phyloP scores from a whole-genome alignment of 1,140 invertebrate species.

The Lanistes nyassanus region DNA sequence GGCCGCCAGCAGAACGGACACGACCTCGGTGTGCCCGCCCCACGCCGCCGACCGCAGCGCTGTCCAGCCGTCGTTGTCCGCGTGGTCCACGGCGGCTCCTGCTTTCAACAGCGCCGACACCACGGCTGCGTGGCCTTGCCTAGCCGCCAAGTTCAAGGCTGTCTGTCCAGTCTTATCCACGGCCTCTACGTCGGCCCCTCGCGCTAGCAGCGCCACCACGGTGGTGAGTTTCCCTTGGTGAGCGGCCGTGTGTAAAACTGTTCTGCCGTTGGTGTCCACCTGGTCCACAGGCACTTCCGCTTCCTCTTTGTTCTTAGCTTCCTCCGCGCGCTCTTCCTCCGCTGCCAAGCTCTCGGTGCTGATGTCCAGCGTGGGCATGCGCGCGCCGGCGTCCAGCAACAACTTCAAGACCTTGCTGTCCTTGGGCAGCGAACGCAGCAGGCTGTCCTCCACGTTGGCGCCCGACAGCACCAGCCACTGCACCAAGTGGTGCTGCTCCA shows the following conservation, averaged over 20 bases:
- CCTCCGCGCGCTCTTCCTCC: slow-evolving; percentile 37
- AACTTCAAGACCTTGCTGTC: slow-evolving; percentile 62
- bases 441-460: slow-evolving; percentile 58
- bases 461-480: slow-evolving; percentile 62
- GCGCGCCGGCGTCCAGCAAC: slow-evolving; percentile 60
- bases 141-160: slow-evolving; percentile 80
- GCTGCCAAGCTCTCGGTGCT: slow-evolving; percentile 38
- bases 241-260: slow-evolving; percentile 78
- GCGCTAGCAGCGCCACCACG: slow-evolving; percentile 78
- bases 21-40: slow-evolving; percentile 83
- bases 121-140: slow-evolving; percentile 70
- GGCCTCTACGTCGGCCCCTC: slow-evolving; percentile 84
- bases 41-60: slow-evolving; percentile 78
- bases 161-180: slow-evolving; percentile 84
- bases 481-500: slow-evolving; percentile 67
- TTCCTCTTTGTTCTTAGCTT: slow-evolving; percentile 35
- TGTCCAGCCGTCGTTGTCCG: slow-evolving; percentile 69
- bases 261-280: slow-evolving; percentile 72
- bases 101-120: slow-evolving; percentile 60
- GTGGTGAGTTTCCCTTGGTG: slow-evolving; percentile 83
- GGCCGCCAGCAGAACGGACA: slow-evolving; percentile 79
- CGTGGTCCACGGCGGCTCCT: slow-evolving; percentile 62
- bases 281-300: slow-evolving; percentile 49
- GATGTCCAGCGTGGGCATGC: slow-evolving; percentile 44
- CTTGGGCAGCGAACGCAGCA: slow-evolving; percentile 56